These are phyloP conservation scores for Chrysodeixis includens DNA, from an alignment of 2,888 invertebrate genomes.

Conservation along the genomic window DNA sequence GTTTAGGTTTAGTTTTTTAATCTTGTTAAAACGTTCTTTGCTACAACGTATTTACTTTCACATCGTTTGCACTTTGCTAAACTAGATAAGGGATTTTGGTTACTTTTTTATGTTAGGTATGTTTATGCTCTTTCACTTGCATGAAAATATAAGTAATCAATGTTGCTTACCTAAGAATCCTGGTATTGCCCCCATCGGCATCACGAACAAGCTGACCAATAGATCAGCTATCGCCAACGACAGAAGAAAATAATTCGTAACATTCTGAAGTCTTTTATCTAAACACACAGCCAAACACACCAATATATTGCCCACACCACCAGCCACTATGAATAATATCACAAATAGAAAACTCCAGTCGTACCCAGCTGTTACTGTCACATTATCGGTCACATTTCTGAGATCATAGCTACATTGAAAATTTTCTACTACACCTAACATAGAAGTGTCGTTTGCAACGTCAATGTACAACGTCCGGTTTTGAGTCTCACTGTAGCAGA, in stretches of 20 bases:
- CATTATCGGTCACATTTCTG: constrained; percentile 69
- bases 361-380: constrained; percentile 79
- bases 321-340: constrained; percentile 95
- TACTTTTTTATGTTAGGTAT: neutral
- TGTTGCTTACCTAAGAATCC: constrained; percentile 96
- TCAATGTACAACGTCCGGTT: constrained; percentile 81
- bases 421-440: constrained; percentile 66
- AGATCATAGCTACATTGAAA: constrained; percentile 82
- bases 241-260: constrained; percentile 98
- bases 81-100: neutral
- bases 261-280: constrained; percentile 97
- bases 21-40: neutral
- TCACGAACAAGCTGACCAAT: constrained; percentile 97
- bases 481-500: constrained; percentile 72
- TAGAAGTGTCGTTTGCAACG: constrained; percentile 62
- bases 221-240: constrained; percentile 98
- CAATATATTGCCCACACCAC: constrained; percentile 96
- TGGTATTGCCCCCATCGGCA: constrained; percentile 98
- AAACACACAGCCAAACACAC: constrained; percentile 97
- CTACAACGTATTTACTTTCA: neutral
- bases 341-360: constrained; percentile 96
- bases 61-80: neutral
- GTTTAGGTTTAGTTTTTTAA: constrained; percentile 4
- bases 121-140: too few relatives aligned
- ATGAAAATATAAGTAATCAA: neutral